Conservation (phyloP, 2,113 vertebrate species). For the Diadophis punctatus region DNA sequence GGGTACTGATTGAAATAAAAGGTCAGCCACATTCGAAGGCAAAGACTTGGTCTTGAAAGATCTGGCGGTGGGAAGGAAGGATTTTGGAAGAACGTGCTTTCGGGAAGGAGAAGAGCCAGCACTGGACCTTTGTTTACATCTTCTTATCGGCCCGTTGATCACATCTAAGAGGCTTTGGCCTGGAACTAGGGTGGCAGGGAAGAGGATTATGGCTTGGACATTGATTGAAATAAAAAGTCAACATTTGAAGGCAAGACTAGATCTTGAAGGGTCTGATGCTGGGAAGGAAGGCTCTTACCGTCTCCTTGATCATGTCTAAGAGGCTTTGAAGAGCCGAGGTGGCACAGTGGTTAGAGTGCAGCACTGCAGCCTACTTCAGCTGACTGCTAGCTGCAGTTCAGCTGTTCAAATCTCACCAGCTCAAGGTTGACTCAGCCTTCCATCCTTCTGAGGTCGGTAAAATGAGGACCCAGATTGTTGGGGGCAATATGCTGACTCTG, state of each 20-base stretch:
- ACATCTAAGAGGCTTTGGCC: conserved; percentile 17
- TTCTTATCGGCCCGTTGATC: conserved; percentile 34
- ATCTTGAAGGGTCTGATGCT: neutral
- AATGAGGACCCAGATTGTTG: no score
- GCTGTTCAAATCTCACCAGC: no score
- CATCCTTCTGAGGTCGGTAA: no score
- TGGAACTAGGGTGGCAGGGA: conserved; percentile 20
- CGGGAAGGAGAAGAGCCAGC: neutral
- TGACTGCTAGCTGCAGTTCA: no score
- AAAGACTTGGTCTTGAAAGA: neutral
- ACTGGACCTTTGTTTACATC: neutral
- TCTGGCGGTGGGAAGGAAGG: neutral
- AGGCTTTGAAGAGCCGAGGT: no score
- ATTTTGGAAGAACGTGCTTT: neutral
- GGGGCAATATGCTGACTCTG: no score
- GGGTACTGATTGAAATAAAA: conserved; percentile 19
- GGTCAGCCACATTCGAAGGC: conserved; percentile 21
- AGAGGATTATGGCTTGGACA: neutral
- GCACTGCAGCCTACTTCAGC: no score
- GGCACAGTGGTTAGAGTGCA: no score
- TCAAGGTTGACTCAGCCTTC: no score
- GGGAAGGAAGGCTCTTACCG: neutral
- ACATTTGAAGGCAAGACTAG: conserved; percentile 27
- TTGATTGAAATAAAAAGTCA: conserved; percentile 26
- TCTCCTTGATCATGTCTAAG: no score